phyloP scores from a whole-genome alignment of 2,888 invertebrate species.

The Stegana nigrithorax region DNA sequence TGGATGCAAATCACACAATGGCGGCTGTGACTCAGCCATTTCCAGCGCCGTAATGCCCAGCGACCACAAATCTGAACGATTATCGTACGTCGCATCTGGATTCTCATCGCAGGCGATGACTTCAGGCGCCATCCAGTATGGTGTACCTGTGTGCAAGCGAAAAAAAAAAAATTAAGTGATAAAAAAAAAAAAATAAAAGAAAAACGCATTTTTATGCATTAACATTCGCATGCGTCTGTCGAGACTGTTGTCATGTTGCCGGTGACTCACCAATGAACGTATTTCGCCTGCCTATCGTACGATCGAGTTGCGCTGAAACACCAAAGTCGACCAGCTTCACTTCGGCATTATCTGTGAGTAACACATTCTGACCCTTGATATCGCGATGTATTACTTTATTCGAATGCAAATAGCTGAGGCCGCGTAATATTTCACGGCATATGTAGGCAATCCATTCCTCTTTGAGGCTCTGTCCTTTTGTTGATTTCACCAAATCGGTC shows the following conservation, averaged over 20 bases:
- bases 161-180: too few species aligned
- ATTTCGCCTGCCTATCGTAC: conserved; percentile 98
- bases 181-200: too few species aligned
- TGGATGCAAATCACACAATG: conserved; percentile 98
- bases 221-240: too few species aligned
- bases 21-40: conserved; percentile 99
- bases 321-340: conserved; percentile 99
- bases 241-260: background rate
- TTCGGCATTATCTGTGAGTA: conserved; percentile 99
- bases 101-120: conserved; percentile 99
- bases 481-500: conserved; percentile 99
- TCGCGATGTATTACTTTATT: conserved; percentile 99
- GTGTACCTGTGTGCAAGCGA: conserved; percentile 77
- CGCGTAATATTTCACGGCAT: conserved; percentile 94
- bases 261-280: conserved; percentile 82
- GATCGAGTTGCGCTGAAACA: conserved; percentile 98
- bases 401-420: conserved; percentile 96
- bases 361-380: conserved; percentile 99
- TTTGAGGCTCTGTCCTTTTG: conserved; percentile 96
- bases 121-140: conserved; percentile 99
- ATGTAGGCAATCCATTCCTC: conserved; percentile 99
- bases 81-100: conserved; percentile 99
- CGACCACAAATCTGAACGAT: conserved; percentile 92
- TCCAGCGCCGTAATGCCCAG: conserved; percentile 97
- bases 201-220: too few species aligned